Percentiles rank a stretch among this genome's conserved stretches.
phyloP scores from a whole-genome alignment of 2,113 vertebrate genomes.

The Carassius auratus region DNA sequence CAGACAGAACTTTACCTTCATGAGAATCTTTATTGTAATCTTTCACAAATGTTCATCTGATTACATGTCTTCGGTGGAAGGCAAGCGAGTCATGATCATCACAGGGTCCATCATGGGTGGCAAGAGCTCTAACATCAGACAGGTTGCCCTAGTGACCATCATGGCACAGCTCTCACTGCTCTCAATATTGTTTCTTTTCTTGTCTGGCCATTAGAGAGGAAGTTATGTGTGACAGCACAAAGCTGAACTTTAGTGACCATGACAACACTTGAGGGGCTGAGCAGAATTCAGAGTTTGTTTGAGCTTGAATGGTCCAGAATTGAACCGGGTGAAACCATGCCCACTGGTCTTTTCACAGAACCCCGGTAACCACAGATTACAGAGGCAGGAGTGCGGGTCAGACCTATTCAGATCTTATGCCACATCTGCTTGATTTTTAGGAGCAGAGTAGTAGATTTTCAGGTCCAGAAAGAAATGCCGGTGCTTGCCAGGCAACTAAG shows the following conservation, averaged over 20 bases:
- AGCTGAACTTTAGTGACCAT: constrained; percentile 54
- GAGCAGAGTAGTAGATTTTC: neutral
- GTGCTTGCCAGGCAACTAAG: neutral
- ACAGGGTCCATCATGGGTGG: constrained; percentile 99
- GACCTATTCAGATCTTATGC: neutral
- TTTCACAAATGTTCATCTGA: neutral
- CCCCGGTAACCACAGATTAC: neutral
- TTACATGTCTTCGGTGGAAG: constrained; percentile 70
- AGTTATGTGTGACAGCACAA: constrained; percentile 32
- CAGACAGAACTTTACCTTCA: neutral
- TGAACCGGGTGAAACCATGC: constrained; percentile 32
- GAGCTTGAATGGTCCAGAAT: constrained; percentile 52
- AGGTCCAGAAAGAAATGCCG: neutral
- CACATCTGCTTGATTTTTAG: neutral
- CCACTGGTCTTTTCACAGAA: constrained; percentile 22
- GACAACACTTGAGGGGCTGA: constrained; percentile 48
- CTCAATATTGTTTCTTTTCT: constrained; percentile 16
- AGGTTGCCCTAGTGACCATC: constrained; percentile 89
- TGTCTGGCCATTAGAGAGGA: constrained; percentile 36
- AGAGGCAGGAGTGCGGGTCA: neutral
- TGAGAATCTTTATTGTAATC: neutral
- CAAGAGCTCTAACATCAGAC: constrained; percentile 97
- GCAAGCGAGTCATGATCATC: constrained; percentile 91
- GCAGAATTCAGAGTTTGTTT: constrained; percentile 49
- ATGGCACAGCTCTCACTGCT: constrained; percentile 82